These are phyloP conservation scores for Propithecus deckenii DNA, from an alignment of 2,797 vertebrate species.

Conservation along the genomic window DNA sequence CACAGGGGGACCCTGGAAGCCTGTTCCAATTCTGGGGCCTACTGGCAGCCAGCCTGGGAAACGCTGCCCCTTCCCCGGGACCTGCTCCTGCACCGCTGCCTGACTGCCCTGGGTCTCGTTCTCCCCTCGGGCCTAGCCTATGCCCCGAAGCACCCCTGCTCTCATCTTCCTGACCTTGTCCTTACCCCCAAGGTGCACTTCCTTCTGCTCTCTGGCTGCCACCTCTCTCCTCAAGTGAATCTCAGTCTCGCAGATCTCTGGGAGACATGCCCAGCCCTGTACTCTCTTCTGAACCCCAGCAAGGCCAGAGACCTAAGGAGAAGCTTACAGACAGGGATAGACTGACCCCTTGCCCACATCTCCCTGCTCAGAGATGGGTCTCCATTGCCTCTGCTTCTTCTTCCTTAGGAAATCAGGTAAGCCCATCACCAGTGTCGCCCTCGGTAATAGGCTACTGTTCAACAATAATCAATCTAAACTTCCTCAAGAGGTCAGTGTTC, in stretches of 20 bases:
- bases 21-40: neutral
- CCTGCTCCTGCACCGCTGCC: neutral
- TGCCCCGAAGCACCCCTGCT: neutral
- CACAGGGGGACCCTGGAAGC: neutral
- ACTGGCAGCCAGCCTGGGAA: neutral
- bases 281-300: slow-evolving; percentile 14
- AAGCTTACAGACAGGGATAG: neutral
- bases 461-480: neutral
- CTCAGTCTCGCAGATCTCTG: slow-evolving; percentile 41
- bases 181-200: neutral
- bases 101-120: neutral
- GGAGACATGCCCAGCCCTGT: slow-evolving; percentile 36
- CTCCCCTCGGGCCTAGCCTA: neutral
- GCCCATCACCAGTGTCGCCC: neutral
- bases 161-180: slow-evolving; percentile 13
- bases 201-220: slow-evolving; percentile 53
- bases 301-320: slow-evolving; percentile 10
- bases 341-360: neutral
- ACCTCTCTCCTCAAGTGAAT: neutral
- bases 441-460: neutral
- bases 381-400: neutral
- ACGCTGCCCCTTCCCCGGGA: neutral
- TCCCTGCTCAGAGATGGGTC: neutral
- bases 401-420: slow-evolving; percentile 13
- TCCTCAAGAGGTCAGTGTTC: neutral